Percentiles rank a stretch among this genome's conserved stretches.
These are phyloP conservation scores for Temnothorax longispinosus DNA, from an alignment of 1,140 invertebrate species.

Conservation along the genomic window DNA sequence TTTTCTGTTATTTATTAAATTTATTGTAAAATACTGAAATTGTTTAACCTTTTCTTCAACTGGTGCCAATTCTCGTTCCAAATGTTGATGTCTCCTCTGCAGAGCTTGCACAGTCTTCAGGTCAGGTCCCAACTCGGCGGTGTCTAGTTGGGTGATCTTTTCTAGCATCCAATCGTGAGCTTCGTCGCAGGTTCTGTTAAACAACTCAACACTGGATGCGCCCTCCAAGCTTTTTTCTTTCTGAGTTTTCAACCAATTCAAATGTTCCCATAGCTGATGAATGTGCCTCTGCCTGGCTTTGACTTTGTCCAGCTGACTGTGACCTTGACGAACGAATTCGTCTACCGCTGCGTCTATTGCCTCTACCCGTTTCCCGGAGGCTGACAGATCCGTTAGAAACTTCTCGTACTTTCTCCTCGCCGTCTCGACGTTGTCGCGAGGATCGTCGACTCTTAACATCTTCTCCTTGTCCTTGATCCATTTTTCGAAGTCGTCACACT, in stretches of 20 bases:
- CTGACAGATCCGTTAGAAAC: constrained; percentile 97
- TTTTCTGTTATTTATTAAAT: not conserved
- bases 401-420: constrained; percentile 98
- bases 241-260: constrained; percentile 95
- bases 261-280: constrained; percentile 94
- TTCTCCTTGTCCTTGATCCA: constrained; percentile 99
- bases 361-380: constrained; percentile 95
- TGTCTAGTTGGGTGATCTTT: constrained; percentile 95
- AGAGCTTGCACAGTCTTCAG: constrained; percentile 96
- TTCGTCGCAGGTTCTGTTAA: constrained; percentile 97
- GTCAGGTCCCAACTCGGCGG: constrained; percentile 92
- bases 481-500: constrained; percentile 98
- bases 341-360: constrained; percentile 95
- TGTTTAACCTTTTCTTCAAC: constrained; percentile 94
- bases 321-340: constrained; percentile 94
- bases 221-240: constrained; percentile 97
- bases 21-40: not conserved
- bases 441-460: constrained; percentile 94
- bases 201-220: constrained; percentile 97
- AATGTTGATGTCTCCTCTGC: constrained; percentile 95
- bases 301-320: constrained; percentile 96
- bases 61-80: constrained; percentile 95
- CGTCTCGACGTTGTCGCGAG: constrained; percentile 95
- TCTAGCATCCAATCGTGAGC: constrained; percentile 97
- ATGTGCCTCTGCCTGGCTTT: constrained; percentile 93